Evolutionary conservation across 1,140 invertebrate species (phyloP), one percentile per base, ranked within the genome.

Genomic region (Drosophila persimilis): DNA sequence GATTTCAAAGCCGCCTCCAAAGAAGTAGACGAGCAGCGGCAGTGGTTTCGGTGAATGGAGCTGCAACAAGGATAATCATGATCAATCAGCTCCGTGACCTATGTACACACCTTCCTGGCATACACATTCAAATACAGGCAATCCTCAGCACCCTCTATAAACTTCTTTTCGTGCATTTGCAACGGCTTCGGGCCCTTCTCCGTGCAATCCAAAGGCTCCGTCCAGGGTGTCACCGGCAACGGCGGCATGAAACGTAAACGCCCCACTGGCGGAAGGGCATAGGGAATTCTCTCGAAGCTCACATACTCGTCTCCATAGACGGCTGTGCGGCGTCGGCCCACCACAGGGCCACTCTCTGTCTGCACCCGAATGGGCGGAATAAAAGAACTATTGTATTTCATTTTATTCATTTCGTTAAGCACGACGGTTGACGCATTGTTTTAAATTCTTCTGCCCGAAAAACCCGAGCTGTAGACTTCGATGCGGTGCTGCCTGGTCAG

Each of bases 1-100:
- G 29, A 89, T 77, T 64, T 92, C 92, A 69, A 95, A 95, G 35
- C 93, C 92, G 61, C 95, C 95, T 43, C 95, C 95, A 88, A 95
- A 95, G n/a, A 96, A 92, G 85, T 73, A 91, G 1, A 90, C 74
- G 17, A 91, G 77, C 47, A 91, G 35, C 1, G 90, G 90, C 7
- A 86, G 31, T 0, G 69, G 80, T 7, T 61, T 61, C 1, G 55
- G 35, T 0, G 79, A 67, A 3, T 56, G 47, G 0, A 90, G 31
- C 89, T 90, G 13, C 5, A 44, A 46, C 0, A 44, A 9, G 44
- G 9, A n/a, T 22, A 11, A 13, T 45, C 29, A 15, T 6, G 13
- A 45, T 29, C 17, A 17, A 17, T 17, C 26, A 47, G 20, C 4
- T 65, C 20, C 20, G 20, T 20, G 20, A 20, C 2, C 1, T 20